Evolutionary conservation across 64 coral and sea anemone species (phyloP).

Genomic region (Exaiptasia diaphana): DNA sequence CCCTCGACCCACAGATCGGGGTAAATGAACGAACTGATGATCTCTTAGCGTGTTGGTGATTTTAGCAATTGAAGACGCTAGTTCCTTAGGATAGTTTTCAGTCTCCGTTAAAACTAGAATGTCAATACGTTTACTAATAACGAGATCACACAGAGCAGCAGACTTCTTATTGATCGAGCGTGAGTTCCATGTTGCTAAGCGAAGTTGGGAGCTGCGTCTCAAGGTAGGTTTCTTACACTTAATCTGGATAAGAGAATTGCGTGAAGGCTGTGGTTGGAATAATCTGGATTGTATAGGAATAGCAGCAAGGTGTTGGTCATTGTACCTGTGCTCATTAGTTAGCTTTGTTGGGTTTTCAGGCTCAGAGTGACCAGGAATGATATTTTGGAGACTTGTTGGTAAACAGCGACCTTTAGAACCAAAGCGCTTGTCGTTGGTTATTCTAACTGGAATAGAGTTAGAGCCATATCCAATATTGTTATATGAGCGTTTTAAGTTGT

Average conservation of each 20-base stretch:
- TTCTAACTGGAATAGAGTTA: too few relatives aligned
- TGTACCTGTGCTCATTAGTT: neutral
- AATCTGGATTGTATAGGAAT: neutral
- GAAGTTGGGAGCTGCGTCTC: neutral
- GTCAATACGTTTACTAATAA: slow-evolving; percentile 35
- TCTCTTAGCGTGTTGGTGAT: slow-evolving; percentile 32
- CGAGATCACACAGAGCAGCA: slow-evolving; percentile 30
- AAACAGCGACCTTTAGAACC: too few relatives aligned
- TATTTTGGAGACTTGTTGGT: too few relatives aligned
- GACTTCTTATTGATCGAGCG: slow-evolving; percentile 36
- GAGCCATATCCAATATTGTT: too few relatives aligned
- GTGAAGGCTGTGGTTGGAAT: neutral
- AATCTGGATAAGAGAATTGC: neutral
- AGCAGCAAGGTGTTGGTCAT: neutral
- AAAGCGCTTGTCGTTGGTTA: too few relatives aligned
- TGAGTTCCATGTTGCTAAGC: slow-evolving; percentile 29
- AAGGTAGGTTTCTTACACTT: neutral
- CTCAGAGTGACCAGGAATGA: too few relatives aligned
- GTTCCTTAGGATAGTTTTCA: neutral
- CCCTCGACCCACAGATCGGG: slow-evolving; percentile 15
- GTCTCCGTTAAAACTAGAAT: slow-evolving; percentile 28
- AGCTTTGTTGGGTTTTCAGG: too few relatives aligned
- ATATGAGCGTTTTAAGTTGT: too few relatives aligned
- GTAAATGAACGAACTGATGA: slow-evolving; percentile 26
- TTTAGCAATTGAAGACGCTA: slow-evolving; percentile 21